Evolutionary conservation across 2,113 vertebrate species (phyloP), one percentile per base, ranked within the genome.

Genomic region (Xenopus borealis): DNA sequence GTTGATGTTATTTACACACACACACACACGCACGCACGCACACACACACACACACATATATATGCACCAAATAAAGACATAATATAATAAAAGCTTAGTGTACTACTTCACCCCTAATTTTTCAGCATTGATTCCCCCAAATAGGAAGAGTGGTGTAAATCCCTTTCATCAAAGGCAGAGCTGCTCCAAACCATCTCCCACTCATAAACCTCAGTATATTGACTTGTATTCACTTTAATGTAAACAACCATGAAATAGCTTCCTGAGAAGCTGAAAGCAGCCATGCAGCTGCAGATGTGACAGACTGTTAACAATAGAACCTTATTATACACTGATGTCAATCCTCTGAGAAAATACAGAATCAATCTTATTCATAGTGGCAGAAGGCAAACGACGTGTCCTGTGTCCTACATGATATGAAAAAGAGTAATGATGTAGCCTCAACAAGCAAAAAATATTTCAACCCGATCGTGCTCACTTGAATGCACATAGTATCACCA

Each of bases 261-360:
- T 55, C 53, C 53, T n/a, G 53, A 55, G 53, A 12, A 16, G 17
- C 16, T 55, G 53, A 55, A 50, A 55, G 53, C 53, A 55, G 53
- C 16, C 53, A 55, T 17, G 7, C 53, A 55, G 53, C 53, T 55
- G 53, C 53, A 55, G 53, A 55, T 55, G 53, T n/a, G 53, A 55
- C 53, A 55, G 53, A 55, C 12, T 16, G 53, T 55, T 55, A 55
- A 55, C 53, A 55, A 55, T 55, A n/a, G 53, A 7, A 55, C 53
- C 18, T 55, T 55, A 55, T 55, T 55, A 55, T n/a, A 55, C 53
- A 55, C 53, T 55, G 53, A 55, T 55, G 53, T 55, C 53, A 55
- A 55, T 55, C 53, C 16, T 55, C 53, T n/a, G 53, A 55, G 53
- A 55, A 55, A 13, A 16, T 55, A 55, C 53, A 55, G 17, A 55